Base-by-base conservation (phyloP, 2,797 vertebrate species). In the Myotis pilosus region DNA sequence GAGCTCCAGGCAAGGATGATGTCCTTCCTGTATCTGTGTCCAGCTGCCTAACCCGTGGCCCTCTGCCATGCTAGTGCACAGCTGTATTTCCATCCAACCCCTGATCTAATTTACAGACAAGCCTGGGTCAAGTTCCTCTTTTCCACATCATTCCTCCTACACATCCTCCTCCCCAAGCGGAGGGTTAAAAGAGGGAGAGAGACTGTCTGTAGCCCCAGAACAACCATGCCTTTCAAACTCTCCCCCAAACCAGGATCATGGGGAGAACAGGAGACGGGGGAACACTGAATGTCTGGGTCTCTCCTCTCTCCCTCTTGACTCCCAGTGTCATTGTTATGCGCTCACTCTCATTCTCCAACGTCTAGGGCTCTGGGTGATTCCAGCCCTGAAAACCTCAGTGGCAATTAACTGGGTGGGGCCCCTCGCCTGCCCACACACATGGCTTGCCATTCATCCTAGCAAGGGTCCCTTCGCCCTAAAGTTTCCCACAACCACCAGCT, bases 391-490 rank as follows among this genome's bases (percentile, higher is more conserved):
- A 95, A 91, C 92, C 93, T 92, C 93, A 85, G 83, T 74, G 66
- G 93, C 66, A 96, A 94, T 97, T 97, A 95, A 84, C 83, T 71
- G 96, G 97, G 97, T 90, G 96, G 91, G 80, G 87, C 74, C 74
- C 55, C 57, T 22, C 0, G 81, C 79, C 82, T 91, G 92, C 94
- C 95, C 92, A 89, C 91, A 96, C 95, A 92, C 89, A 89, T 2
- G 60, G 89, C 57, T 47, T 92, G 81, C 91, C 62, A 93, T 85
- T 79, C 85, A 81, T 79, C 79, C 64, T 94, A 88, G 76, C 82
- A 83, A 83, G 55, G 66, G 71, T 76, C 86, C 49, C 87, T 57
- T 57, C 38, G 57, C 57, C 74, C 87, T 36, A 19, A 47, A 66
- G 25, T 68, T 86, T 75, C 91, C 72, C 69, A 44, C 22, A 55